Evolutionary conservation across 2,113 vertebrate species (phyloP), one percentile per base, ranked within the genome.

Genomic region (Eptatretus burgeri): DNA sequence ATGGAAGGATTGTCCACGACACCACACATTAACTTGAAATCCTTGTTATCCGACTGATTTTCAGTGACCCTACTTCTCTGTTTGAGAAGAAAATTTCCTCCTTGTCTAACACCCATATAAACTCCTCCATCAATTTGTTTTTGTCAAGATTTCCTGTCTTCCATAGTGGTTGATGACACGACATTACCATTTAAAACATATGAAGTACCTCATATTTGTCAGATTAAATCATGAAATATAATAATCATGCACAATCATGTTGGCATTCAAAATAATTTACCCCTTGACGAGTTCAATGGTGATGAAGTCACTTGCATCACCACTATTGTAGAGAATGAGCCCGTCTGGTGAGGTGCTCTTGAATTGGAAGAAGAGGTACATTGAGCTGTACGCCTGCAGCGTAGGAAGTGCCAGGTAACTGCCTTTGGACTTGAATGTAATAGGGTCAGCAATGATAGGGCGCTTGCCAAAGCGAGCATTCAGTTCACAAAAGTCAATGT

Each of bases 281-380:
- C 91, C 91, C 79, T 98, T 95, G 63, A 95, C 91, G 73, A 98
- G 78, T 75, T 98, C 91, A 72, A 98, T 84, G 71, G 93, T 88
- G 63, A 98, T 93, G 74, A 95, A 98, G 77, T 98, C 91, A 67
- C 88, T 95, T 62, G 87, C 91, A 73, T 98, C 91, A 4, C 91
- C 91, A 62, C 86, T 93, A 77, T 95, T 98, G 72, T 78, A 98
- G 2, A 98, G 80, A 72, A 98, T 91, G 69, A 98, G 79, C 66
- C 91, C 91, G 62, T 98, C 89, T 2, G 87, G 77, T 5, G 91
- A 93, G 65, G 89, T 98, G 62, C 88, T 98, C 77, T 95, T 95
- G 75, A 98, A 94, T 78, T 98, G 91, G 78, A 98, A 98, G 77
- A 95, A 98, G 71, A 98, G 85, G 77, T 95, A 84, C 91, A 98